Conservation (phyloP, 2,888 invertebrate species). For the Ophion costatus region DNA sequence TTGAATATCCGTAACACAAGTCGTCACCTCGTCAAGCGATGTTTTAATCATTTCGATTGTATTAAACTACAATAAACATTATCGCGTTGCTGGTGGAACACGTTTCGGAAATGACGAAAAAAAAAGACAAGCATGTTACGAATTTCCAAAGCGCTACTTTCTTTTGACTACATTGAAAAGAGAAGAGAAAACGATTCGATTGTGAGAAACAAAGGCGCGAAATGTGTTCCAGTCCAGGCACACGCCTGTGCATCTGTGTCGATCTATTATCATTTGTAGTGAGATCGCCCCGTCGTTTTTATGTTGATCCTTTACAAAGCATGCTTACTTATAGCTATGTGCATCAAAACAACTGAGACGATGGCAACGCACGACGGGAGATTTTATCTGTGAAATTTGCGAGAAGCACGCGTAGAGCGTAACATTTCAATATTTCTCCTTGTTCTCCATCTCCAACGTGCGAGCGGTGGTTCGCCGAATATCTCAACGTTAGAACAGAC, state of each 20-base stretch:
- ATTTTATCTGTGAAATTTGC: constrained; percentile 21
- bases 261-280: constrained; percentile 74
- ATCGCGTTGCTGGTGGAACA: constrained; percentile 51
- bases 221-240: constrained; percentile 72
- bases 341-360: constrained; percentile 58
- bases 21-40: constrained; percentile 43
- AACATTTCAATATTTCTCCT: background rate
- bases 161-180: background rate
- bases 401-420: constrained; percentile 5
- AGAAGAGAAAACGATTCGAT: background rate
- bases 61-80: constrained; percentile 24
- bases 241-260: constrained; percentile 71
- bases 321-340: constrained; percentile 75
- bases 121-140: background rate
- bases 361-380: constrained; percentile 49
- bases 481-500: constrained; percentile 31
- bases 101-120: constrained; percentile 16
- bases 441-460: constrained; percentile 30
- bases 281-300: constrained; percentile 75
- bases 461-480: constrained; percentile 35
- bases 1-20: constrained; percentile 45
- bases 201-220: constrained; percentile 17
- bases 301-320: constrained; percentile 71
- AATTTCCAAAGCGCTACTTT: background rate
- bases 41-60: constrained; percentile 34